A percentile compares a stretch with the other conserved stretches of the same genome.
Evolutionary conservation across 2,113 vertebrate species (phyloP).

Genomic region (Plecturocebus donacophilus): DNA sequence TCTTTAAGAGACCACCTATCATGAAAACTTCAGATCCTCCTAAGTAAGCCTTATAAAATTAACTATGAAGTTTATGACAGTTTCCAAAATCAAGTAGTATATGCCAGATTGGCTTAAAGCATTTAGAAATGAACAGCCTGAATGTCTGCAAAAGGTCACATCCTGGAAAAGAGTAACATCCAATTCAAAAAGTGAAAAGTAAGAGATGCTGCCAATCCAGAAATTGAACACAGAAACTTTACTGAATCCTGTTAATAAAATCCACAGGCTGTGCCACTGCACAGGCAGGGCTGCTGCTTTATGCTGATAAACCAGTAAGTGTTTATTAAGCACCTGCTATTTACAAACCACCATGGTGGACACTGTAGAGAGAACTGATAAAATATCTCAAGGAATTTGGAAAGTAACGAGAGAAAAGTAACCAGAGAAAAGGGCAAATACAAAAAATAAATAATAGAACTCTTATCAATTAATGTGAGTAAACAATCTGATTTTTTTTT

Average conservation of each 20-base stretch:
- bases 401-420: not conserved
- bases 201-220: not conserved
- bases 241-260: not conserved
- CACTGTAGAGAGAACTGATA: not conserved
- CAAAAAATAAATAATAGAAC: not conserved
- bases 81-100: not conserved
- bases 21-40: constrained; percentile 3
- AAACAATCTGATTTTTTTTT: not conserved
- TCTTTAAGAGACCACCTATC: constrained; percentile 54
- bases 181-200: not conserved
- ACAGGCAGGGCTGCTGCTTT: not conserved
- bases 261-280: not conserved
- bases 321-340: not conserved
- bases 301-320: not conserved
- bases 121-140: not conserved
- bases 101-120: not conserved
- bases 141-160: not conserved
- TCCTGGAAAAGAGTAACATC: not conserved
- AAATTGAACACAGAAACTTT: not conserved
- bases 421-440: not conserved
- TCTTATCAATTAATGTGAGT: not conserved
- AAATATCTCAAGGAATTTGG: not conserved
- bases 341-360: not conserved
- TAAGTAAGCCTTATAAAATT: not conserved
- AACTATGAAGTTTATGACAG: not conserved